phyloP scores from a whole-genome alignment of 2,888 invertebrate species.

The Drosophila parthenogenetica region DNA sequence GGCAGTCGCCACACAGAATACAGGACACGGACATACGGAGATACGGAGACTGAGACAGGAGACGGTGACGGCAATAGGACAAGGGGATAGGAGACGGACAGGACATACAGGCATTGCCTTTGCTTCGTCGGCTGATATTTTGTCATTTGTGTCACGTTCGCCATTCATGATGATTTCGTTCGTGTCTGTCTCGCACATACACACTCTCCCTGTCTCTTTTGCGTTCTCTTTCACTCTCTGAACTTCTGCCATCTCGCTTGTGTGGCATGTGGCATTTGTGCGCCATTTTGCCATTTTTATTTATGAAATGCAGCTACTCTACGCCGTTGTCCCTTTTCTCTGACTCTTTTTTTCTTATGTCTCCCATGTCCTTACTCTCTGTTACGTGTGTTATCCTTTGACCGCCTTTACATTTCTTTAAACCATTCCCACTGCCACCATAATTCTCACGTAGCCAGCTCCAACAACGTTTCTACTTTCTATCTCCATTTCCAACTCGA shows the following conservation, averaged over 20 bases:
- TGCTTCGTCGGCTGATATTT: conserved; percentile 72
- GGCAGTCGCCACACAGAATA: conserved; percentile 24
- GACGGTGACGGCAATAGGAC: no score
- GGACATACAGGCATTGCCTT: conserved; percentile 55
- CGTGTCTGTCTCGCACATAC: conserved; percentile 27
- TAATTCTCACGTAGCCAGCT: conserved; percentile 72
- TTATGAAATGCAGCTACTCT: conserved; percentile 79
- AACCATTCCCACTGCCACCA: conserved; percentile 69
- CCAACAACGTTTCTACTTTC: conserved; percentile 23
- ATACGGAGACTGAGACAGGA: conserved; percentile 5
- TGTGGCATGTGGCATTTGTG: conserved; percentile 57
- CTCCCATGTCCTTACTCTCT: conserved; percentile 18
- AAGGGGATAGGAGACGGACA: conserved; percentile 8
- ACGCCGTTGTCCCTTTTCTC: conserved; percentile 35
- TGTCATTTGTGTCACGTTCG: conserved; percentile 83
- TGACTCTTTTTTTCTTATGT: conserved; percentile 9
- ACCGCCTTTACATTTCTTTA: conserved; percentile 49
- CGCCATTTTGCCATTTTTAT: conserved; percentile 78
- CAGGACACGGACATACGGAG: conserved; percentile 11
- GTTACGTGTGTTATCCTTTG: conserved; percentile 71
- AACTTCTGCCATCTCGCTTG: conserved; percentile 15
- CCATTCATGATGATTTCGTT: conserved; percentile 80
- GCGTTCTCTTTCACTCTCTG: conserved; percentile 4
- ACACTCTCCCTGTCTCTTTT: conserved; percentile 9
- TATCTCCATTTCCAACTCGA: conserved; percentile 10